These are phyloP conservation scores for Tetragnatha montana DNA, from an alignment of 2,888 invertebrate genomes.

Conservation along the genomic window DNA sequence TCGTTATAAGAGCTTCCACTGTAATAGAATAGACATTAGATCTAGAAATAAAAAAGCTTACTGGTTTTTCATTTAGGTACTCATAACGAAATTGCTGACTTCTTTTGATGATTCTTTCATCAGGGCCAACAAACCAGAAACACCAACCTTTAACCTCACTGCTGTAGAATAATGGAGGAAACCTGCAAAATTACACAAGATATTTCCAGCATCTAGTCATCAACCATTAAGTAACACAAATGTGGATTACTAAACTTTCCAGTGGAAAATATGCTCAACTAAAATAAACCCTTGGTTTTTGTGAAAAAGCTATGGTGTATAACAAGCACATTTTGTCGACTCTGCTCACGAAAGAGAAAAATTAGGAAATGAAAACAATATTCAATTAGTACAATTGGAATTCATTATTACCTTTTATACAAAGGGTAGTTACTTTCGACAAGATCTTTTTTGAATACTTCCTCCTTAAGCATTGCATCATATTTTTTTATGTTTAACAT, in stretches of 20 bases:
- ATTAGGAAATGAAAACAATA: no score
- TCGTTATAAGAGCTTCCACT: no score
- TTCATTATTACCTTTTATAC: conserved; percentile 9
- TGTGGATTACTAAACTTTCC: no score
- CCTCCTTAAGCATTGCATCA: conserved; percentile 76
- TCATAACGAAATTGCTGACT: conserved; percentile 87
- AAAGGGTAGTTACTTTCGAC: conserved; percentile 56
- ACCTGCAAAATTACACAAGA: conserved; percentile 9
- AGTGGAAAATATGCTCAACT: no score
- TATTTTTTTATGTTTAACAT: conserved; percentile 81
- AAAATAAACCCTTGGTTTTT: no score
- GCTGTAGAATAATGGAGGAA: conserved; percentile 56
- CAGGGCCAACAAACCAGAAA: conserved; percentile 88
- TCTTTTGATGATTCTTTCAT: conserved; percentile 87
- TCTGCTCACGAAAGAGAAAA: no score
- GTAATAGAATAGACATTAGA: no score
- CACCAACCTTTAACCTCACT: conserved; percentile 79
- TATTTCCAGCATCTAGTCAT: no score
- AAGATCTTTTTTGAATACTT: conserved; percentile 60
- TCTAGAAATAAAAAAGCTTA: conserved; percentile 72
- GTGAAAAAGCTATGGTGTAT: no score
- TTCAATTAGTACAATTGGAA: no score
- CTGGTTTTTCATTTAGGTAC: conserved; percentile 83
- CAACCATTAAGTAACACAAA: no score
- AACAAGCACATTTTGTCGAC: no score